A percentile compares a stretch with the other conserved stretches of the same genome.
Evolutionary conservation across 2,888 invertebrate species (phyloP).

Genomic region (Mythimna lalbum): DNA sequence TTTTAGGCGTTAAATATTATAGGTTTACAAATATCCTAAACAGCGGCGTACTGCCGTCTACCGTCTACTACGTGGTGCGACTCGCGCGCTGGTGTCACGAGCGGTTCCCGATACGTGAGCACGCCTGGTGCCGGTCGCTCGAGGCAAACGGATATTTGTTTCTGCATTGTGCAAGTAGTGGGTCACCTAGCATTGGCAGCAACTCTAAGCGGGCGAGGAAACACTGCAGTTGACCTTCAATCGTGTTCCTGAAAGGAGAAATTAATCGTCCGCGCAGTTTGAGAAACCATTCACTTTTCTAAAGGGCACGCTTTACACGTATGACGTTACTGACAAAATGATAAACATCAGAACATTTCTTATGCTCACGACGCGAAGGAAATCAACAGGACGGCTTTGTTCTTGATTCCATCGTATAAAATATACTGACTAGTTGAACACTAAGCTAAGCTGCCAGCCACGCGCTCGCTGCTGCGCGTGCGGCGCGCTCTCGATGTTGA

Average conservation of each 20-base stretch:
- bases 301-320: not conserved
- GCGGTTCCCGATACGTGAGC: constrained; percentile 1
- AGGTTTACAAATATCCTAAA: not conserved
- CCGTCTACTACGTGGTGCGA: too few relatives aligned
- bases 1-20: not conserved
- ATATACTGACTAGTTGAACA: not conserved
- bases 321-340: not conserved
- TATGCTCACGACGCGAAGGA: too few relatives aligned
- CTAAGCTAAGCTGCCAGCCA: not conserved
- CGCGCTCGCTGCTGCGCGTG: not conserved
- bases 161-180: constrained; percentile 35
- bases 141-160: constrained; percentile 41
- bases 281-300: constrained; percentile 9
- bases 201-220: constrained; percentile 18
- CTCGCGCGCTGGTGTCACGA: constrained; percentile 7
- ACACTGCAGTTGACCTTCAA: constrained; percentile 12
- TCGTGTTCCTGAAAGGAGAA: constrained; percentile 8
- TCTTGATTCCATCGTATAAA: not conserved
- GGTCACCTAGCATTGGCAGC: constrained; percentile 18
- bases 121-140: not conserved
- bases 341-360: not conserved
- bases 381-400: not conserved
- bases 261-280: not conserved
- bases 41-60: not conserved
- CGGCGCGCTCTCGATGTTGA: not conserved